These are phyloP conservation scores for Bombyx huttoni DNA, from an alignment of 2,888 invertebrate genomes.

Conservation along the genomic window DNA sequence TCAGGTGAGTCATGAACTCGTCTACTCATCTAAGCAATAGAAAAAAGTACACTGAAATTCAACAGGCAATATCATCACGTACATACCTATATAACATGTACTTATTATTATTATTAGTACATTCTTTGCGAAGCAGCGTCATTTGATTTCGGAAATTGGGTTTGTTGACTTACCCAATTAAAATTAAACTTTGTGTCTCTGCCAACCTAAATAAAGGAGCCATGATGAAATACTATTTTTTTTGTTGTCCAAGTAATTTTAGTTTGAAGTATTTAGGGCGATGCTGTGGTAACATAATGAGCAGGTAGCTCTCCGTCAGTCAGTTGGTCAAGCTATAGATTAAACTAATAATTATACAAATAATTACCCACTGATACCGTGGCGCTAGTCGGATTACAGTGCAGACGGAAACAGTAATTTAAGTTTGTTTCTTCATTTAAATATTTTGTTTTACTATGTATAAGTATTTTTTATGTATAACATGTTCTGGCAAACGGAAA, in stretches of 20 bases:
- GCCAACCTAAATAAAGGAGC: neutral
- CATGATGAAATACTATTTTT: neutral
- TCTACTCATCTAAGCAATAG: neutral
- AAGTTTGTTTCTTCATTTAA: neutral
- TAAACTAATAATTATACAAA: constrained; percentile 12
- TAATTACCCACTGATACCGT: constrained; percentile 12
- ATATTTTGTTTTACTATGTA: neutral
- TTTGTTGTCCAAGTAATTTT: neutral
- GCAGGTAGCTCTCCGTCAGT: constrained; percentile 4
- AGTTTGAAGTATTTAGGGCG: constrained; percentile 18
- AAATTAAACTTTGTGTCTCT: neutral
- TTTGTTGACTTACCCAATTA: neutral
- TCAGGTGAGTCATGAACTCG: too few relatives aligned
- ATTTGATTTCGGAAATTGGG: too few relatives aligned
- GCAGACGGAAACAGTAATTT: neutral
- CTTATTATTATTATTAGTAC: too few relatives aligned
- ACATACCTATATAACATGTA: too few relatives aligned
- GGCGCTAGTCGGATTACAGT: neutral
- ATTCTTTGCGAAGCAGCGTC: too few relatives aligned
- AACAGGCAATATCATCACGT: neutral
- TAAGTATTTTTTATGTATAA: too few relatives aligned
- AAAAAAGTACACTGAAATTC: neutral
- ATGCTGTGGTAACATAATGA: constrained; percentile 11
- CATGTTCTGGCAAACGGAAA: too few relatives aligned
- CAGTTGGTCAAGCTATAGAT: constrained; percentile 8